phyloP scores from a whole-genome alignment of 2,797 vertebrate genomes.

The Lacerta agilis region DNA sequence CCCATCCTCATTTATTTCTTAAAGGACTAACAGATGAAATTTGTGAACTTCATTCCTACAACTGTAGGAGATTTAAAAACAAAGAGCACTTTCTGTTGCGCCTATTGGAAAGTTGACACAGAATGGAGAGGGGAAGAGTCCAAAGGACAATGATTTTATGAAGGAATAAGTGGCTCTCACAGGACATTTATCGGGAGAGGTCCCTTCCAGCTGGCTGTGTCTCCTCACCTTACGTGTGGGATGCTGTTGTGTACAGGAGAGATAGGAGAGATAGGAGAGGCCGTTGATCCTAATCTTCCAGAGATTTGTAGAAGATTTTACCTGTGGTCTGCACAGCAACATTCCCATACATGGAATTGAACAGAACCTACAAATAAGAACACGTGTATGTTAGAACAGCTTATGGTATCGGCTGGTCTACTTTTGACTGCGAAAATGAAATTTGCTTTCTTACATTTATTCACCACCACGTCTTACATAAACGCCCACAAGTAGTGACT shows the following conservation, averaged over 20 bases:
- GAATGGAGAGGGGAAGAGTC: too few relatives aligned
- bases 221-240: not conserved
- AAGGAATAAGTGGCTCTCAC: too few relatives aligned
- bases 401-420: not conserved
- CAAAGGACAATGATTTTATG: too few relatives aligned
- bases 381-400: not conserved
- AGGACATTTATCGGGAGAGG: too few relatives aligned
- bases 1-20: too few relatives aligned
- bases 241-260: not conserved
- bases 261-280: not conserved
- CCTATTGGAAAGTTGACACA: too few relatives aligned
- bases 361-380: not conserved
- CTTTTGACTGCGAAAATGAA: not conserved
- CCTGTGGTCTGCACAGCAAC: not conserved
- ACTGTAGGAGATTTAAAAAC: too few relatives aligned
- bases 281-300: not conserved
- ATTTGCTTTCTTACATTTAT: not conserved
- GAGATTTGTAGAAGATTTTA: not conserved
- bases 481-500: slow-evolving; percentile 31
- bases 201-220: too few relatives aligned
- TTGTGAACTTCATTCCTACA: too few relatives aligned
- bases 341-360: not conserved
- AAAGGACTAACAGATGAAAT: too few relatives aligned
- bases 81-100: too few relatives aligned
- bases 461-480: slow-evolving; percentile 9